These are phyloP conservation scores for Montipora capricornis DNA, from an alignment of 64 coral and sea anemone species.

Conservation along the genomic window DNA sequence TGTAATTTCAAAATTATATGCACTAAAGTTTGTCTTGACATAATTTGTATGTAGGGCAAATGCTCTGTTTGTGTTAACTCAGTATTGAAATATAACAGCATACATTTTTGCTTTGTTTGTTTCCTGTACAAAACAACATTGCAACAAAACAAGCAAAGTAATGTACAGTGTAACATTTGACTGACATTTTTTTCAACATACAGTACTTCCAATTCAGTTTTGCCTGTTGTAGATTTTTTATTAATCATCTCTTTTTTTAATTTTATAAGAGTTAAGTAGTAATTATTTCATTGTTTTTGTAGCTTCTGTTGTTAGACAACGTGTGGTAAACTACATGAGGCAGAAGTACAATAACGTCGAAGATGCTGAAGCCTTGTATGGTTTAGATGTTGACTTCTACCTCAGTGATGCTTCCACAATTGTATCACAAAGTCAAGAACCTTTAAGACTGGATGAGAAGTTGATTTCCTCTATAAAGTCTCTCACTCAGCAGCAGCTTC, in stretches of 20 bases:
- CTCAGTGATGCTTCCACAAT: background rate
- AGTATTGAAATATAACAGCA: too few species aligned
- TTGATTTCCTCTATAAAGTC: too few species aligned
- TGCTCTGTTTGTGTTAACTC: too few species aligned
- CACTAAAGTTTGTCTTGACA: too few species aligned
- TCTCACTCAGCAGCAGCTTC: background rate
- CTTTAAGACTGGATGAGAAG: background rate
- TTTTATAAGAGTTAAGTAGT: background rate
- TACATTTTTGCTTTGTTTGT: too few species aligned
- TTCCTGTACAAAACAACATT: too few species aligned
- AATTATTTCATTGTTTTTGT: background rate
- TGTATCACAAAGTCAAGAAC: background rate
- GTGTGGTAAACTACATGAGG: constrained; percentile 3
- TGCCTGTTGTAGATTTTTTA: background rate
- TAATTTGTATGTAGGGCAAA: too few species aligned
- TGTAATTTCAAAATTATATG: too few species aligned
- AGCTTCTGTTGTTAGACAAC: background rate
- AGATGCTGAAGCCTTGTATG: constrained; percentile 56
- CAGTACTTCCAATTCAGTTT: too few species aligned
- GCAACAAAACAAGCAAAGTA: too few species aligned
- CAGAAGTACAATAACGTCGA: constrained; percentile 31
- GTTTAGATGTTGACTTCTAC: constrained; percentile 4
- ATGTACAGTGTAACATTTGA: too few species aligned
- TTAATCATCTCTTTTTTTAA: background rate
- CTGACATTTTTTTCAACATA: too few species aligned